phyloP scores from a whole-genome alignment of 2,888 invertebrate genomes.

The Orthonevra nobilis region DNA sequence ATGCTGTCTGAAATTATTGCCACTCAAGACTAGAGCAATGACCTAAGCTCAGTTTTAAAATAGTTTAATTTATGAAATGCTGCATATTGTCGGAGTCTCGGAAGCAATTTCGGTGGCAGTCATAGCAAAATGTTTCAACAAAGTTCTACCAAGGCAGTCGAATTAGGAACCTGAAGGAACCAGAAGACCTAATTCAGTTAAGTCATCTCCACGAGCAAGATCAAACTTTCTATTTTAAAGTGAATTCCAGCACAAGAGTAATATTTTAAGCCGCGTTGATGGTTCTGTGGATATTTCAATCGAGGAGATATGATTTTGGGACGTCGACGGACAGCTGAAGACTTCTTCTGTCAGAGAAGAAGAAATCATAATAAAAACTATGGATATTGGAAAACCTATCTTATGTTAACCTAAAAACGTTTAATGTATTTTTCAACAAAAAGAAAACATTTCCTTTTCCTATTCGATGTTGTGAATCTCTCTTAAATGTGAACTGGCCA shows the following conservation, averaged over 20 bases:
- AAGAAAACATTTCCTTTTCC: too few relatives aligned
- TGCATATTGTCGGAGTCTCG: neutral
- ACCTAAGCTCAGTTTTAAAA: too few relatives aligned
- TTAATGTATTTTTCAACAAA: too few relatives aligned
- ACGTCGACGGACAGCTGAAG: neutral
- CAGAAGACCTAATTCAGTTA: too few relatives aligned
- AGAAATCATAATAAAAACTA: neutral
- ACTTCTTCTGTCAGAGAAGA: neutral
- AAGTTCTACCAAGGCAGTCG: neutral
- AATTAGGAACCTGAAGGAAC: neutral
- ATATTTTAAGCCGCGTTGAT: neutral
- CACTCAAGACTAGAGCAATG: neutral
- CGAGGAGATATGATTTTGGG: neutral
- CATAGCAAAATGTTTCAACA: too few relatives aligned
- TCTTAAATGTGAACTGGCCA: too few relatives aligned
- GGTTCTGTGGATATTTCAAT: neutral
- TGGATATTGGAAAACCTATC: too few relatives aligned
- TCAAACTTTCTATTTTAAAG: neutral
- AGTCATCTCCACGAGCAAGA: neutral
- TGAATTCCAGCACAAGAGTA: neutral
- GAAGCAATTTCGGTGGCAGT: neutral
- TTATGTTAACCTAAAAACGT: too few relatives aligned
- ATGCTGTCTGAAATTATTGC: neutral
- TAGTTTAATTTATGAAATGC: too few relatives aligned
- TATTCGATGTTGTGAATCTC: too few relatives aligned